phyloP scores from a whole-genome alignment of 2,888 invertebrate genomes.

The Conus canariensis region DNA sequence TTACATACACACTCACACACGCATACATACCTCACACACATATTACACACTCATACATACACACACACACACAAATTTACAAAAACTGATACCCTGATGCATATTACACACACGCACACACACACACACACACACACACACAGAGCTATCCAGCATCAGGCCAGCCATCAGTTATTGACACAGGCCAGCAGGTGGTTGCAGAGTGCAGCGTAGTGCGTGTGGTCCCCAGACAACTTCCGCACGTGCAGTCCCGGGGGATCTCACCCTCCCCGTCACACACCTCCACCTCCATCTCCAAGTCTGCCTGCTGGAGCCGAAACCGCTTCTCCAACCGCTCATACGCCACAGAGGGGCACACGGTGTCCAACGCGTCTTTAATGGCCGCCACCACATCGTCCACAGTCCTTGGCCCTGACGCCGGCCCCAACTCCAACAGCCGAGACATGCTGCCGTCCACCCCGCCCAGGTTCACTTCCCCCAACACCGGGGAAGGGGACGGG shows the following conservation, averaged over 20 bases:
- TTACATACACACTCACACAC: not conserved
- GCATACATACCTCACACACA: not conserved
- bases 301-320: conserved; percentile 65
- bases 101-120: not conserved
- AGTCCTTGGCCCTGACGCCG: conserved; percentile 55
- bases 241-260: conserved; percentile 67
- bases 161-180: conserved; percentile 58
- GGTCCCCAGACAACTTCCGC: conserved; percentile 72
- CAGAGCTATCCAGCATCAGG: not conserved
- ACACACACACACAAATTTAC: not conserved
- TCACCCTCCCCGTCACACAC: conserved; percentile 66
- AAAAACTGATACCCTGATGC: not conserved
- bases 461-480: not conserved
- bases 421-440: conserved; percentile 40
- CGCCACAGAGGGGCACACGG: conserved; percentile 64
- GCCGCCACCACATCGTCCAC: conserved; percentile 69
- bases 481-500: not conserved
- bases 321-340: conserved; percentile 67
- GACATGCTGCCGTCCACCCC: conserved; percentile 27
- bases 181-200: conserved; percentile 71
- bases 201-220: conserved; percentile 67
- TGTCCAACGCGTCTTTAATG: conserved; percentile 67
- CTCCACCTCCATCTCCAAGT: conserved; percentile 72
- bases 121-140: not conserved
- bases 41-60: not conserved